phyloP scores from a whole-genome alignment of 1,140 invertebrate species.

The Magallana ariakensis region DNA sequence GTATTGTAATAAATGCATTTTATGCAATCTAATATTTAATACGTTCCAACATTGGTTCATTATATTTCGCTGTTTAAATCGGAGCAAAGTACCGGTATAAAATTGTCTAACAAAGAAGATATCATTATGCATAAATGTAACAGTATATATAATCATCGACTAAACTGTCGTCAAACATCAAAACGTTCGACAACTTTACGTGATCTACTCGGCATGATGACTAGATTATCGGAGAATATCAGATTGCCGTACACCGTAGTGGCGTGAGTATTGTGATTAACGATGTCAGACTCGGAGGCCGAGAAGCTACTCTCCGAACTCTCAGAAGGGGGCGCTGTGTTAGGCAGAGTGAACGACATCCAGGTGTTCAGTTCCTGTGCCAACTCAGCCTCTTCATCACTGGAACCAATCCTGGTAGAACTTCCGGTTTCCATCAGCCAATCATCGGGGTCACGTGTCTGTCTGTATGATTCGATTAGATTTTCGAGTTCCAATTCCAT shows the following conservation, averaged over 20 bases:
- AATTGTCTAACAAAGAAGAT: too few species aligned
- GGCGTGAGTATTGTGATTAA: slow-evolving; percentile 48
- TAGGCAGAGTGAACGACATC: slow-evolving; percentile 36
- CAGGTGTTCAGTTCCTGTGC: slow-evolving; percentile 37
- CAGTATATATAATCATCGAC: background rate
- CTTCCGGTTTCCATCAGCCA: slow-evolving; percentile 44
- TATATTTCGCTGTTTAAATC: too few species aligned
- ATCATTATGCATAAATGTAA: too few species aligned
- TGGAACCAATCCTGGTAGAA: background rate
- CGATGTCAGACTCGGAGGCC: slow-evolving; percentile 48
- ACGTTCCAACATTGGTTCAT: too few species aligned
- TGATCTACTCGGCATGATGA: background rate
- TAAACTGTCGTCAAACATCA: background rate
- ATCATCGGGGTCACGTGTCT: slow-evolving; percentile 4
- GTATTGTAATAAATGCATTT: too few species aligned
- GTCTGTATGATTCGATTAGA: slow-evolving; percentile 12
- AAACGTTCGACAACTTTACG: background rate
- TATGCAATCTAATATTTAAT: too few species aligned
- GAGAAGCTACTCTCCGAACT: slow-evolving; percentile 51
- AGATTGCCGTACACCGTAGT: slow-evolving; percentile 40
- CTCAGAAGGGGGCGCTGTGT: slow-evolving; percentile 11
- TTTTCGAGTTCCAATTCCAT: slow-evolving; percentile 50
- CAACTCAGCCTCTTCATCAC: background rate
- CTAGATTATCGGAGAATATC: slow-evolving; percentile 40
- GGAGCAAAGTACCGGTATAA: too few species aligned